Base-by-base conservation (phyloP, 2,888 invertebrate species). In the Temnothorax ravouxi region DNA sequence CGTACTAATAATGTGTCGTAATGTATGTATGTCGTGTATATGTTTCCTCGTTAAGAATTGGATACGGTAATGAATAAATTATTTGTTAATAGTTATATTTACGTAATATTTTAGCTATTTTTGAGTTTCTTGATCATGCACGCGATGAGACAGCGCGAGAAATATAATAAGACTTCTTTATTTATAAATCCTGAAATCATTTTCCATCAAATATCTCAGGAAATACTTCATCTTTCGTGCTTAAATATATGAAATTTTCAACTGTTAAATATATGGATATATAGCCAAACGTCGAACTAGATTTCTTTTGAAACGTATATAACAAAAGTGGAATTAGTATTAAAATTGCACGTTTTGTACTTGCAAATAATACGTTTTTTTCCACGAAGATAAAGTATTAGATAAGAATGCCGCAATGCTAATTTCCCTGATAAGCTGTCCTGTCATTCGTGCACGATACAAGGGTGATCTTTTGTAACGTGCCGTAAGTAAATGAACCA, bases 401-500 rank as follows among this genome's bases (percentile, higher is more conserved):
- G 41, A 66, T 50, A 41, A n/a, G 41, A 54, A 29, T 61, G n/a
- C 29, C 15, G 59, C 75, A 62, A 76, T 69, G 56, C 21, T 62
- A 66, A 83, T 83, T 83, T 62, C 38, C 47, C 11, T 25, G 56
- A 71, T 72, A 80, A 79, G 47, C 47, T 38, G 21, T 59, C 47
- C n/a, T 59, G 52, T 72, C 59, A 38, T 38, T 72, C 18, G 38
- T 79, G 47, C 44, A 34, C 71, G 56, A 56, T 62, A 64, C 74
- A 72, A 72, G 59, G 71, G 34, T 59, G 15, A 80, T 50, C 47
- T 50, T 72, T 72, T 47, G 47, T 38, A 50, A 80, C 59, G 38
- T 59, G 56, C 25, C 34, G 72, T 72, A 74, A 72, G 80, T 71
- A 83, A 67, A 82, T 82, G 74, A 84, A 83, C 34, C 61, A 52